Base-by-base conservation (phyloP, 2,888 invertebrate genomes). In the Parasteatoda lunata region DNA sequence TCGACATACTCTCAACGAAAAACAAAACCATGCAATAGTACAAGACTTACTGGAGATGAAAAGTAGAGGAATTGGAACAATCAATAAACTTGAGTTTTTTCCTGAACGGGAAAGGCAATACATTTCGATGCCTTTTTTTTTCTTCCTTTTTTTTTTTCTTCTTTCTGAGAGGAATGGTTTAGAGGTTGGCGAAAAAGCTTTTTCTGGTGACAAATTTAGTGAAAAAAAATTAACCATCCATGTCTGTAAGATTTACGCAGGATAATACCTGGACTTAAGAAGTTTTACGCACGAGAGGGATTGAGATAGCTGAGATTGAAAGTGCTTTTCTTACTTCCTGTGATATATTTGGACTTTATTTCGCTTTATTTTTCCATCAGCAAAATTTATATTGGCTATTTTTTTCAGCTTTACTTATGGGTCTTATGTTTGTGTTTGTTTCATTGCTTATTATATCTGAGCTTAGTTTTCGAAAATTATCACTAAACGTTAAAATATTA, bases 161-260 rank as follows among this genome's bases (percentile, higher is more conserved):
- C n/a, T 51, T 59, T 9, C 54, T 3, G 30, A 9, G n/a, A 30
- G 51, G 45, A 68, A 80, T 73, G 72, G 80, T 72, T 80, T 80
- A 52, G 72, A 54, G n/a, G 59, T 59, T 59, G 77, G 54, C 30
- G 59, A 59, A 59, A 59, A 59, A 8, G 7, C 49, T n/a, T 49
- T 45, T 47, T 47, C 64, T 64, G 66, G 72, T 65, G 80, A 80
- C 80, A 80, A 80, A 80, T 80, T 65, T 72, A 59, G 65, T 66
- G 72, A 69, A 51, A 77, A 80, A 80, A 80, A 80, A 80, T 72
- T 72, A 66, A 73, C 65, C 52, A 66, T 51, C 65, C 72, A 71
- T 72, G 72, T 72, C 72, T 71, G 15, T 49, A 80, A 80, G 80
- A 80, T 80, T 80, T 80, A 80, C 73, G 73, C 45, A n/a, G 51